These are phyloP conservation scores for Tromatobia lineatoria DNA, from an alignment of 2,888 invertebrate species.

Conservation along the genomic window DNA sequence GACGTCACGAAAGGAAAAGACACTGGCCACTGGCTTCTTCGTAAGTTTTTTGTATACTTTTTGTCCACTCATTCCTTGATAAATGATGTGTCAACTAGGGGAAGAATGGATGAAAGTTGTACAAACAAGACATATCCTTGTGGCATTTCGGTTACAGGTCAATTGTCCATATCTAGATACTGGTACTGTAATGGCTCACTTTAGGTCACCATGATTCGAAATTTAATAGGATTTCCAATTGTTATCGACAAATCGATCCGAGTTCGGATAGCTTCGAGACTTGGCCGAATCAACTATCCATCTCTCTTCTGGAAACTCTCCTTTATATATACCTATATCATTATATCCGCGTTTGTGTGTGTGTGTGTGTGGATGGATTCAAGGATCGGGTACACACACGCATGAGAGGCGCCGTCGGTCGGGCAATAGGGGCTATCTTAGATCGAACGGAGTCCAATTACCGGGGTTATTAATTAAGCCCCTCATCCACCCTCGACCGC, in stretches of 20 bases:
- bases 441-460: conserved; percentile 83
- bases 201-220: conserved; percentile 42
- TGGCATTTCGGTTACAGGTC: not conserved
- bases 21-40: not conserved
- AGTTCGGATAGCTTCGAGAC: conserved; percentile 56
- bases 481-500: conserved; percentile 69
- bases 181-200: conserved; percentile 13
- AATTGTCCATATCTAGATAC: not conserved
- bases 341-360: conserved; percentile 17
- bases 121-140: conserved; percentile 14
- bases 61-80: conserved; percentile 6
- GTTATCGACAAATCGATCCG: conserved; percentile 62
- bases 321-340: conserved; percentile 40
- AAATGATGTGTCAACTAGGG: conserved; percentile 14
- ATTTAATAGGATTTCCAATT: conserved; percentile 62
- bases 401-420: conserved; percentile 49
- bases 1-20: not conserved
- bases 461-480: conserved; percentile 83
- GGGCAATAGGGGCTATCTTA: conserved; percentile 79
- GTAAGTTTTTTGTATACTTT: not conserved
- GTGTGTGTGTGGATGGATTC: conserved; percentile 48
- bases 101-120: conserved; percentile 11
- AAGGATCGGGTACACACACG: conserved; percentile 59
- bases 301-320: conserved; percentile 55
- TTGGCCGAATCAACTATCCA: conserved; percentile 56